A percentile compares a stretch with the other conserved stretches of the same genome.
These are phyloP conservation scores for Scaptomyza graminum DNA, from an alignment of 1,140 invertebrate species.

Conservation along the genomic window DNA sequence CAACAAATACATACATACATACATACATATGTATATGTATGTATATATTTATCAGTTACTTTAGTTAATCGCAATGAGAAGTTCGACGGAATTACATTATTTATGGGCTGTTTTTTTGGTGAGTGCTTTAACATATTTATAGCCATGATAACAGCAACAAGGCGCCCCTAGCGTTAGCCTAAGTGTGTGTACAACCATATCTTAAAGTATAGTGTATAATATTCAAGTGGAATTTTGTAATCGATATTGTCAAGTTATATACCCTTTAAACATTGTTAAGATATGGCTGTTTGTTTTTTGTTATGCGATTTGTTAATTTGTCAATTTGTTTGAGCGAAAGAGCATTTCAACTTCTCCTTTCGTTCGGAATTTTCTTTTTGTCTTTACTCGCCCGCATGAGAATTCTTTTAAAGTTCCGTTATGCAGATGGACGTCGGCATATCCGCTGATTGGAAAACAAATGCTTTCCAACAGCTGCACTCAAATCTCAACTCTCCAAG, in stretches of 20 bases:
- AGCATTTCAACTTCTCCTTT: background rate
- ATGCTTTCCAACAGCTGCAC: background rate
- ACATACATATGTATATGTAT: too few relatives aligned
- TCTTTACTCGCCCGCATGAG: constrained; percentile 1
- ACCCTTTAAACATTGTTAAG: background rate
- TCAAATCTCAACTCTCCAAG: background rate
- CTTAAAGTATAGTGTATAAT: constrained; percentile 19
- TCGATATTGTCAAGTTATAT: background rate
- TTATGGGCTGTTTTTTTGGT: constrained; percentile 52
- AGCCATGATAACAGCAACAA: constrained; percentile 50
- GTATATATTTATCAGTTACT: constrained; percentile 44
- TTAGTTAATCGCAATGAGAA: constrained; percentile 37
- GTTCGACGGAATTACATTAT: constrained; percentile 42
- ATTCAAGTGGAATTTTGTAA: constrained; percentile 8
- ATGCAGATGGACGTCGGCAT: constrained; percentile 25
- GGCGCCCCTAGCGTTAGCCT: constrained; percentile 16
- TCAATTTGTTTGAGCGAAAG: background rate
- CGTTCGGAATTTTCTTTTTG: background rate
- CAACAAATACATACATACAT: constrained; percentile 1
- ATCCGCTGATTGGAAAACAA: constrained; percentile 23
- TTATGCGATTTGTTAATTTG: background rate
- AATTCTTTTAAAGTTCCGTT: constrained; percentile 19
- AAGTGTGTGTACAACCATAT: too few relatives aligned
- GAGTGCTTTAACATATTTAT: constrained; percentile 62
- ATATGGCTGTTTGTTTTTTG: background rate